phyloP scores from a whole-genome alignment of 2,797 vertebrate genomes.

The Sebastiscus albofasciatus region DNA sequence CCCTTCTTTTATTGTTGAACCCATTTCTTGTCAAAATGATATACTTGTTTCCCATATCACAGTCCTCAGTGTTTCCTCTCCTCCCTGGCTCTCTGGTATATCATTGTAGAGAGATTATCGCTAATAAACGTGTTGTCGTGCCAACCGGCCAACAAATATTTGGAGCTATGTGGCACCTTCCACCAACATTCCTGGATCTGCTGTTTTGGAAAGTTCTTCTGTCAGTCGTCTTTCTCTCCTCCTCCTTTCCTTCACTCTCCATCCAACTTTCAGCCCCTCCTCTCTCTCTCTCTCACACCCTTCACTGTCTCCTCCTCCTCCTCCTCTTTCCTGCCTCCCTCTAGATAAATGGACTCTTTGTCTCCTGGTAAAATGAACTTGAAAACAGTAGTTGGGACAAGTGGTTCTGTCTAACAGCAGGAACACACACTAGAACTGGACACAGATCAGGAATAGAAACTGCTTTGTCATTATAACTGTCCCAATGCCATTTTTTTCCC shows the following conservation, averaged over 20 bases:
- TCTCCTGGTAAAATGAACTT: constrained; percentile 79
- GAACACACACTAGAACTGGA: constrained; percentile 31
- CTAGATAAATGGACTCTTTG: constrained; percentile 81
- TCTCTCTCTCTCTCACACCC: constrained; percentile 7
- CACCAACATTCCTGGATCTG: constrained; percentile 87
- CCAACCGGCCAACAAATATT: constrained; percentile 94
- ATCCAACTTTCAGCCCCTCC: constrained; percentile 9
- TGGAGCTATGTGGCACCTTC: constrained; percentile 91
- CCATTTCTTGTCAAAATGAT: not conserved
- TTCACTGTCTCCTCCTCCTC: constrained; percentile 40
- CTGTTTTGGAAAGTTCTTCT: constrained; percentile 89
- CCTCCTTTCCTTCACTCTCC: not conserved
- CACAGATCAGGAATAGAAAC: constrained; percentile 24
- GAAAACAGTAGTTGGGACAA: constrained; percentile 72
- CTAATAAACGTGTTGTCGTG: constrained; percentile 84
- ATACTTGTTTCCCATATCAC: constrained; percentile 11
- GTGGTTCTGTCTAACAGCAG: constrained; percentile 54
- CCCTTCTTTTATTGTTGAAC: not conserved
- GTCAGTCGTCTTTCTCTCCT: constrained; percentile 52
- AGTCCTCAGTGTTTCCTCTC: constrained; percentile 21
- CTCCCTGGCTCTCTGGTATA: constrained; percentile 52
- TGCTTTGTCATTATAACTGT: constrained; percentile 24
- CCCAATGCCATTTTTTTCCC: not conserved
- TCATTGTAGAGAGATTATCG: constrained; percentile 72
- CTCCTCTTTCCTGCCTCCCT: constrained; percentile 27